A percentile compares a stretch with the other conserved stretches of the same genome.
Evolutionary conservation across 2,113 vertebrate species (phyloP).

Genomic region (Triplophysa tibetana): DNA sequence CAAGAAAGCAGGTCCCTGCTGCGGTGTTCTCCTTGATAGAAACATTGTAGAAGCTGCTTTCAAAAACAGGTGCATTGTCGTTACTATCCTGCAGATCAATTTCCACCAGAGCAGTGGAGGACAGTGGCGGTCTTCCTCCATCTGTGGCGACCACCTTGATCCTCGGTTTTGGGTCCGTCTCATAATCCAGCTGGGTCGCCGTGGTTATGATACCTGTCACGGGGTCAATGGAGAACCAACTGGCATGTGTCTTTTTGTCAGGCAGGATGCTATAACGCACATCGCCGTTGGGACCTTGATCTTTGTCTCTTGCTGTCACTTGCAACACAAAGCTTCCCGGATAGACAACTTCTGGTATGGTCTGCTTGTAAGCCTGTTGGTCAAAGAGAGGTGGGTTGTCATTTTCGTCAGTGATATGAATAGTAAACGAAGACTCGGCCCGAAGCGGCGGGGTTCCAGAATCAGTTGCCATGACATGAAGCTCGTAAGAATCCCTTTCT

Average conservation of each 20-base stretch:
- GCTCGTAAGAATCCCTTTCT: slow-evolving; percentile 89
- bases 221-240: slow-evolving; percentile 91
- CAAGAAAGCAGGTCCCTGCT: slow-evolving; percentile 91
- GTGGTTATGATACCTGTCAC: slow-evolving; percentile 93
- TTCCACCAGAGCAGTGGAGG: slow-evolving; percentile 85
- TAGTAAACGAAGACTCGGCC: slow-evolving; percentile 92
- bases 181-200: slow-evolving; percentile 86
- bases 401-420: slow-evolving; percentile 91
- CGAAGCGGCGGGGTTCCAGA: slow-evolving; percentile 88
- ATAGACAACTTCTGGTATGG: slow-evolving; percentile 90
- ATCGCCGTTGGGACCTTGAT: slow-evolving; percentile 93
- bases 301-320: slow-evolving; percentile 93
- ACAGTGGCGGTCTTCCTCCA: slow-evolving; percentile 80
- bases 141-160: slow-evolving; percentile 90
- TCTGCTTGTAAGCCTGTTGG: slow-evolving; percentile 87
- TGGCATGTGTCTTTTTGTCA: slow-evolving; percentile 73
- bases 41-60: slow-evolving; percentile 86
- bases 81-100: slow-evolving; percentile 93
- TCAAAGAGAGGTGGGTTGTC: slow-evolving; percentile 96
- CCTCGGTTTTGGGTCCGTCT: slow-evolving; percentile 84
- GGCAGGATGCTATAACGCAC: slow-evolving; percentile 86
- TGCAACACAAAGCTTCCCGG: slow-evolving; percentile 95
- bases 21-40: slow-evolving; percentile 89
- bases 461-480: slow-evolving; percentile 93
- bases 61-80: slow-evolving; percentile 91